Base-by-base conservation (phyloP, 2,888 invertebrate genomes). In the Polyommatus iphigenia region DNA sequence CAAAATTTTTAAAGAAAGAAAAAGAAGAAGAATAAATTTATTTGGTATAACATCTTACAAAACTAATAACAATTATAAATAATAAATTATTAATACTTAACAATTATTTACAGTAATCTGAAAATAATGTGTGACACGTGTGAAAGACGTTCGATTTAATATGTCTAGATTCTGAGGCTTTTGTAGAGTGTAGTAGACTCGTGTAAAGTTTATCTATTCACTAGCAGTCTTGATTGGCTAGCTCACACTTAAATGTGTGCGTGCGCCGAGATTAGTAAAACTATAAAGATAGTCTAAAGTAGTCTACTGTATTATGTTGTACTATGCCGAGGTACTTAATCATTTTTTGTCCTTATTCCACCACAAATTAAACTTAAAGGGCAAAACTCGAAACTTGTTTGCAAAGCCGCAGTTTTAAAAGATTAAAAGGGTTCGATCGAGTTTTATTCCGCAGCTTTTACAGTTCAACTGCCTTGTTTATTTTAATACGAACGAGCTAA, bases 321-420 rank as follows among this genome's bases (percentile, higher is more conserved):
- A 15, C 50, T 15, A 3, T 50, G 13, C 18, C 75, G 50, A 73
- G 24, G 46, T 46, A 24, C 54, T 75, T 75, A 15, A 50, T 75
- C 29, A 75, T 54, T 75, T 75, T 75, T 73, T 75, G 46, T 75
- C 75, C 75, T 50, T 75, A 75, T 75, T 54, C 18, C 24, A 73
- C 24, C 73, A 29, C 75, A 75, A 75, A 75, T 75, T 75, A 54
- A 50, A 50, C 54, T 18, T 54, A 54, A 75, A 75, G 75, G 75
- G 75, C 75, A 75, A 75, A 54, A 50, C 24, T 75, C 6, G 50
- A 54, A 75, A 75, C 75, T 24, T 50, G 75, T 75, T 75, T 75
- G 29, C 50, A 75, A 75, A 75, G 50, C 75, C 24, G 5, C 75
- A 29, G 75, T 50, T 46, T 46, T 75, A 29, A 75, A 75, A 75